phyloP scores from a whole-genome alignment of 2,113 vertebrate species.

The Salvelinus alpinus region DNA sequence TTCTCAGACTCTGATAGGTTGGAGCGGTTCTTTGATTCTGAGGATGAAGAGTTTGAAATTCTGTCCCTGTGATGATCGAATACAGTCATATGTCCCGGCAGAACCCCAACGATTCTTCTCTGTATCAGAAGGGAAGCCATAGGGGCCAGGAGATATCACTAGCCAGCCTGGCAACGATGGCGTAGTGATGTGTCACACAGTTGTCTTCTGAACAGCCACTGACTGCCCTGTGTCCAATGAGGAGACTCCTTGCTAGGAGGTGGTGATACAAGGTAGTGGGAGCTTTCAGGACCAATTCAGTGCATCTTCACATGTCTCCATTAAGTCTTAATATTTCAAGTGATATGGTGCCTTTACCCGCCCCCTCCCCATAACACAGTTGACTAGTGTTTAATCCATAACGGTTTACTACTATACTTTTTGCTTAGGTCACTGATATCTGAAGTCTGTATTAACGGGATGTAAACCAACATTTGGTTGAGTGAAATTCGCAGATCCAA shows the following conservation, averaged over 20 bases:
- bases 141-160: slow-evolving; percentile 48
- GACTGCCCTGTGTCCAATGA: slow-evolving; percentile 52
- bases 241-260: slow-evolving; percentile 48
- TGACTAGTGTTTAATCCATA: slow-evolving; percentile 54
- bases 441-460: slow-evolving; percentile 58
- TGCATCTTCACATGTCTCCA: slow-evolving; percentile 64
- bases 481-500: slow-evolving; percentile 44
- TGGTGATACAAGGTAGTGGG: slow-evolving; percentile 42
- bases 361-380: slow-evolving; percentile 55
- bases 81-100: slow-evolving; percentile 39
- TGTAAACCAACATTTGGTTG: slow-evolving; percentile 59
- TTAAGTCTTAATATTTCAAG: slow-evolving; percentile 76
- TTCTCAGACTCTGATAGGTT: slow-evolving; percentile 90
- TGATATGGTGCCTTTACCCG: slow-evolving; percentile 76
- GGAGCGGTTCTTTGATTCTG: slow-evolving; percentile 96
- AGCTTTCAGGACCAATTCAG: slow-evolving; percentile 63
- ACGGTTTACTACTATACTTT: slow-evolving; percentile 42
- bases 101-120: slow-evolving; percentile 43
- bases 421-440: slow-evolving; percentile 57
- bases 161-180: slow-evolving; percentile 57
- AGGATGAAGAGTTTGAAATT: slow-evolving; percentile 98
- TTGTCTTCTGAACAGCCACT: slow-evolving; percentile 61
- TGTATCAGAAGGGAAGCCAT: slow-evolving; percentile 52
- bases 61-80: slow-evolving; percentile 85
- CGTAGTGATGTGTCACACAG: slow-evolving; percentile 52